phyloP scores from a whole-genome alignment of 2,113 vertebrate species.

The Oryzias celebensis region DNA sequence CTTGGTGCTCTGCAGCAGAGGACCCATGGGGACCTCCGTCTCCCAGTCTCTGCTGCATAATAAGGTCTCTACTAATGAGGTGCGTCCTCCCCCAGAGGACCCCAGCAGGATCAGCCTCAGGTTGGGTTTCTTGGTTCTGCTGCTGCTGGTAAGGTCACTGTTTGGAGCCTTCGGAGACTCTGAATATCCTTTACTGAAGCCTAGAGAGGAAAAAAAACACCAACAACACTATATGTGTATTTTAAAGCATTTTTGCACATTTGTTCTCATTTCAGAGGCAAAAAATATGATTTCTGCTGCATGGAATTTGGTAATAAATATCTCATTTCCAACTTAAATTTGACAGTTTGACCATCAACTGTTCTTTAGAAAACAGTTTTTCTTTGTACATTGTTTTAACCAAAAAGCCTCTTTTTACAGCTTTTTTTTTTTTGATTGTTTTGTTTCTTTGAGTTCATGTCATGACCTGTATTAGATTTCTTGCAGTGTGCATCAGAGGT shows the following conservation, averaged over 20 bases:
- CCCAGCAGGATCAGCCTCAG: slow-evolving; percentile 67
- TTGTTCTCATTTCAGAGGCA: too few species aligned
- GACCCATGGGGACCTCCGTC: neutral
- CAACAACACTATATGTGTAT: neutral
- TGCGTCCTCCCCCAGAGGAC: slow-evolving; percentile 42
- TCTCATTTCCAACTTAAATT: too few species aligned
- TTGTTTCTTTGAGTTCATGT: too few species aligned
- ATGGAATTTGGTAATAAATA: too few species aligned
- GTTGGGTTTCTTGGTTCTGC: slow-evolving; percentile 7
- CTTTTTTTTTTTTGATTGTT: too few species aligned
- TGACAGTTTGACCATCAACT: too few species aligned
- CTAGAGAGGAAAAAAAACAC: slow-evolving; percentile 13
- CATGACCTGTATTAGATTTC: too few species aligned
- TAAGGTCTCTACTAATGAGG: slow-evolving; percentile 49
- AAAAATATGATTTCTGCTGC: too few species aligned
- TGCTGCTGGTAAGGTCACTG: neutral
- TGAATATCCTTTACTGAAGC: slow-evolving; percentile 6
- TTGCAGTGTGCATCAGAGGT: too few species aligned
- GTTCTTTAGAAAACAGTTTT: too few species aligned
- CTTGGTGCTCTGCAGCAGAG: slow-evolving; percentile 41
- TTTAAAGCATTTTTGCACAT: neutral
- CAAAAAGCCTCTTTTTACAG: too few species aligned
- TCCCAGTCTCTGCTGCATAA: slow-evolving; percentile 19
- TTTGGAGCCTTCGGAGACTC: neutral
- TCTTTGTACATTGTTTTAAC: too few species aligned